These are phyloP conservation scores for Pseudococcus viburni DNA, from an alignment of 2,888 invertebrate species.

Conservation along the genomic window DNA sequence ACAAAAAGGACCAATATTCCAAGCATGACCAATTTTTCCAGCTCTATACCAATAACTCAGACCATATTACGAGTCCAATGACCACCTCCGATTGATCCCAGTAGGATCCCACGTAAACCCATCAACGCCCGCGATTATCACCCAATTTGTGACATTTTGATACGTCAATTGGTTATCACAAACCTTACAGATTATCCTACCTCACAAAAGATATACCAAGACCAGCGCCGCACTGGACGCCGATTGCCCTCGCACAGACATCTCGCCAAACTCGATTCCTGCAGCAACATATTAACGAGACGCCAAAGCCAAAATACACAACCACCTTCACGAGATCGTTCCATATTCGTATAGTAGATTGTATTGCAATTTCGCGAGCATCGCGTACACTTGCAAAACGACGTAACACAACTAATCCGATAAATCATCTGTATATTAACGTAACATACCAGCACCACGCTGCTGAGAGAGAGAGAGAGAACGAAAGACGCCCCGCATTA, in stretches of 20 bases:
- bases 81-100: not conserved
- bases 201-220: not conserved
- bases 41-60: too few relatives aligned
- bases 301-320: slow-evolving; percentile 7
- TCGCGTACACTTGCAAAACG: not conserved
- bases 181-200: not conserved
- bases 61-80: not conserved
- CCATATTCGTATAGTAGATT: not conserved
- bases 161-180: not conserved
- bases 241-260: not conserved
- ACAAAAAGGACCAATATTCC: too few relatives aligned
- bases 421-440: not conserved
- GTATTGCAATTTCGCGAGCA: not conserved
- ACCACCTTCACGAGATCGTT: not conserved
- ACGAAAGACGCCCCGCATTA: not conserved
- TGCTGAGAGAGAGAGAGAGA: not conserved
- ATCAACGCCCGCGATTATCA: not conserved
- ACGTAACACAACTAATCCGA: slow-evolving; percentile 4
- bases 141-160: not conserved
- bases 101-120: not conserved
- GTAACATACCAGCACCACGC: not conserved
- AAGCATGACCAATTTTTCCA: too few relatives aligned
- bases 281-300: not conserved
- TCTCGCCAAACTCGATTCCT: not conserved
- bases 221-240: not conserved